Percentiles rank a stretch among this genome's conserved stretches.
Evolutionary conservation across 1,140 invertebrate genomes (phyloP).

Genomic region (Leptinotarsa undecemlineata): DNA sequence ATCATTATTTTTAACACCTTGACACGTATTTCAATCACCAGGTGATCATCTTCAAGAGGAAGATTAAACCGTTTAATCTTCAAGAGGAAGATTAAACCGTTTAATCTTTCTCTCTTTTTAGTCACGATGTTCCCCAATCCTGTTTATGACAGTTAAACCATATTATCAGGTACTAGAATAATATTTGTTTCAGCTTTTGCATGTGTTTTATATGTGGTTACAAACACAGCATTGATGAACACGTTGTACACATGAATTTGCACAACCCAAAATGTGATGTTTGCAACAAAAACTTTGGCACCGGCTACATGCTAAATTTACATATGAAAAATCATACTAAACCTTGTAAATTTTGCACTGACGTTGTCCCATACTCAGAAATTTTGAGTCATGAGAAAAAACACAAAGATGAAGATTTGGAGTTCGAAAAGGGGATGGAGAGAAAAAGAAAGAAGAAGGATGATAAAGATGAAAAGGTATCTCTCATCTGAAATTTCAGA

Average conservation of each 20-base stretch:
- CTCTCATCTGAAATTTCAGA: background rate
- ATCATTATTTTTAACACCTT: too few relatives aligned
- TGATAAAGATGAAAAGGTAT: background rate
- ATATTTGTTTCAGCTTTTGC: slow-evolving; percentile 11
- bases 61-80: too few relatives aligned
- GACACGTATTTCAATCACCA: too few relatives aligned
- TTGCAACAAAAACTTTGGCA: slow-evolving; percentile 11
- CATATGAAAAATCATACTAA: slow-evolving; percentile 9
- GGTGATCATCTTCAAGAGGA: too few relatives aligned
- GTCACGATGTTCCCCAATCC: background rate
- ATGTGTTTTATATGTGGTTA: slow-evolving; percentile 18
- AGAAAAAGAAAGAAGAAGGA: background rate
- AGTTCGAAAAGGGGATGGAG: background rate
- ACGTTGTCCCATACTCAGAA: background rate
- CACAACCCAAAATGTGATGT: background rate
- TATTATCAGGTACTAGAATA: background rate
- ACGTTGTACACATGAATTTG: slow-evolving; percentile 12
- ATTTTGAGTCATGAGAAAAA: slow-evolving; percentile 11
- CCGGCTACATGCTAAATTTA: slow-evolving; percentile 17
- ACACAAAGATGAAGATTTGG: slow-evolving; percentile 10
- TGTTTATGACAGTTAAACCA: background rate
- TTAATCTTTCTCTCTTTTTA: too few relatives aligned
- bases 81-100: too few relatives aligned
- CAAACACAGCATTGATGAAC: slow-evolving; percentile 11
- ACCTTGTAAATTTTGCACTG: slow-evolving; percentile 10